phyloP scores from a whole-genome alignment of 2,888 invertebrate genomes.

The Anagyrus pseudococci region DNA sequence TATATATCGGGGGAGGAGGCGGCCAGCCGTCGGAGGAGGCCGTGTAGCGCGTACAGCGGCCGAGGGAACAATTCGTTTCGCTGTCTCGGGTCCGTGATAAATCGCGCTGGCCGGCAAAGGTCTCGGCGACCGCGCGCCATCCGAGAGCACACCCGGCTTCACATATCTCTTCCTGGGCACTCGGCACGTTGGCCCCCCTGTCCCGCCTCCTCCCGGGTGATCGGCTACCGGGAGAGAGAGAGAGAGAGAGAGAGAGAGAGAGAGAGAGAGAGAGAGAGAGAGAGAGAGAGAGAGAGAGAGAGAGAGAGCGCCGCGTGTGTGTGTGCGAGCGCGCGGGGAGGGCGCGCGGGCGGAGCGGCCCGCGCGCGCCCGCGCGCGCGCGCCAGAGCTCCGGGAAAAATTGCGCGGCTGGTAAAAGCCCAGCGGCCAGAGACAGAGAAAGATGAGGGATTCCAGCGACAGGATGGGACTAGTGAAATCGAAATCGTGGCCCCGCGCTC shows the following conservation, averaged over 20 bases:
- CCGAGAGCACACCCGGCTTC: constrained; percentile 15
- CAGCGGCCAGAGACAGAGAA: constrained; percentile 12
- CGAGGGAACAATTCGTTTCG: constrained; percentile 55
- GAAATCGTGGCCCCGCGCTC: constrained; percentile 9
- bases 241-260: too few species aligned
- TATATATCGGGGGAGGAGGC: not conserved
- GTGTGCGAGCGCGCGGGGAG: too few species aligned
- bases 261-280: too few species aligned
- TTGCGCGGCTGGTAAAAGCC: constrained; percentile 17
- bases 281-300: too few species aligned
- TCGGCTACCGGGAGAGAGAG: too few species aligned
- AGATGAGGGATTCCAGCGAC: constrained; percentile 18
- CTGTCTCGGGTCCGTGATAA: constrained; percentile 50
- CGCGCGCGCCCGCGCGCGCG: constrained; percentile 5
- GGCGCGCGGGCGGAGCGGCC: not conserved
- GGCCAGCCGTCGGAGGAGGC: too few species aligned
- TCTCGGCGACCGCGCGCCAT: constrained; percentile 33
- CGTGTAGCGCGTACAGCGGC: constrained; percentile 20
- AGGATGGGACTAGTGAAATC: constrained; percentile 24
- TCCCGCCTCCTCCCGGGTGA: too few species aligned
- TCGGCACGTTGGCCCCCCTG: constrained; percentile 21
- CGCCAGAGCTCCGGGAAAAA: constrained; percentile 17
- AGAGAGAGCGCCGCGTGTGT: too few species aligned
- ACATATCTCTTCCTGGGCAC: constrained; percentile 40
- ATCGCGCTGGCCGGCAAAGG: constrained; percentile 50